Evolutionary conservation across 1,140 invertebrate species (phyloP).

Genomic region (Atta texana): DNA sequence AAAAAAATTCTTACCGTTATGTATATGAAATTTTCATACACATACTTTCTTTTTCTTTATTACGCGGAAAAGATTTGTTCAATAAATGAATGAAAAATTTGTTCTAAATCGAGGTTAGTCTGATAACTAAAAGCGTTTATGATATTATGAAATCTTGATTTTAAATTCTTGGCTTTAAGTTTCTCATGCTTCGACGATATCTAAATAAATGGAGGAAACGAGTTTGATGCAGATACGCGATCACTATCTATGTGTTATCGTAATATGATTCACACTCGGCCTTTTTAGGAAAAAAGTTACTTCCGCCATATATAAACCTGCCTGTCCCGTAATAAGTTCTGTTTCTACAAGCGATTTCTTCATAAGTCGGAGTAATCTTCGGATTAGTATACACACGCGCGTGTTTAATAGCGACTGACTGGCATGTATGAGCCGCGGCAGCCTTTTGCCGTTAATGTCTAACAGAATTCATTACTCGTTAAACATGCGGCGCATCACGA

Average conservation of each 20-base stretch:
- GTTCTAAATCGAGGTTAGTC: neutral
- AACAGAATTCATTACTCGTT: slow-evolving; percentile 62
- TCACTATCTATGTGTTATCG: neutral
- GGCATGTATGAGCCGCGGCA: slow-evolving; percentile 37
- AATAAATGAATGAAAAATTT: neutral
- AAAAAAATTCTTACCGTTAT: neutral
- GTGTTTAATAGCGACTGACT: slow-evolving; percentile 41
- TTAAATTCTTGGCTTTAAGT: neutral
- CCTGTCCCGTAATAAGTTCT: slow-evolving; percentile 33
- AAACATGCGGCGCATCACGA: slow-evolving; percentile 49
- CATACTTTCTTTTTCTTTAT: neutral
- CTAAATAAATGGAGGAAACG: slow-evolving; percentile 5
- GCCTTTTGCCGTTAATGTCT: slow-evolving; percentile 56
- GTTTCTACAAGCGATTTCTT: slow-evolving; percentile 45
- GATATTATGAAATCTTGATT: neutral
- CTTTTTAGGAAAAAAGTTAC: neutral
- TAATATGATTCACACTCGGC: slow-evolving; percentile 8
- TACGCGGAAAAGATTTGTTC: neutral
- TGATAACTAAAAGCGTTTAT: neutral
- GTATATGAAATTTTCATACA: neutral
- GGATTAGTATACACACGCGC: slow-evolving; percentile 38
- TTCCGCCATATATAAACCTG: slow-evolving; percentile 22
- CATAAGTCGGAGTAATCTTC: slow-evolving; percentile 12
- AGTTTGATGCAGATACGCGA: neutral
- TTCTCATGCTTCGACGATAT: neutral